These are phyloP conservation scores for Lycia hirtaria DNA, from an alignment of 2,888 invertebrate genomes.

Conservation along the genomic window DNA sequence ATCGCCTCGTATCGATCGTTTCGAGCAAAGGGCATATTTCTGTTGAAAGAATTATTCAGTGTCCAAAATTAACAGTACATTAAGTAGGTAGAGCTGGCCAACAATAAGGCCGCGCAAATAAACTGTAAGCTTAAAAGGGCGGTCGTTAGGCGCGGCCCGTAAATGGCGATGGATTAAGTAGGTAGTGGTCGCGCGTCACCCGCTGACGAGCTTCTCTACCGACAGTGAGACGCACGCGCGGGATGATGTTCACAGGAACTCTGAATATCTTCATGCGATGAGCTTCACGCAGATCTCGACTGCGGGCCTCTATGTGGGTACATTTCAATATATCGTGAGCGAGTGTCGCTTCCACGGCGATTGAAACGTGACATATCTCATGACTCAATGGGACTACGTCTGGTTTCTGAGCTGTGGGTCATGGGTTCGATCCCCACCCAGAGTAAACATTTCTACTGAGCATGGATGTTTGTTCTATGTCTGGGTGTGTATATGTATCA, in stretches of 20 bases:
- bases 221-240: too few relatives aligned
- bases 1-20: not conserved
- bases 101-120: not conserved
- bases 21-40: not conserved
- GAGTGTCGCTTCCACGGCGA: not conserved
- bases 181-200: conserved; percentile 1
- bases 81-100: not conserved
- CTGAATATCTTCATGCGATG: not conserved
- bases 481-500: too few relatives aligned
- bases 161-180: conserved; percentile 1
- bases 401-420: too few relatives aligned
- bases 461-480: too few relatives aligned
- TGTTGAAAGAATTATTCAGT: not conserved
- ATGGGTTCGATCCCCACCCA: too few relatives aligned
- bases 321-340: too few relatives aligned
- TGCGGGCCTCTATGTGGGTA: not conserved
- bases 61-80: not conserved
- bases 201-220: too few relatives aligned
- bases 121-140: conserved; percentile 1
- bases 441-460: too few relatives aligned
- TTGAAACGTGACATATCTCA: not conserved
- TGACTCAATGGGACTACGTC: too few relatives aligned
- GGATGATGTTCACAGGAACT: too few relatives aligned
- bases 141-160: conserved; percentile 2
- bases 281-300: not conserved